Base-by-base conservation (phyloP, 64 coral and sea anemone genomes). In the Stylophora pistillata region DNA sequence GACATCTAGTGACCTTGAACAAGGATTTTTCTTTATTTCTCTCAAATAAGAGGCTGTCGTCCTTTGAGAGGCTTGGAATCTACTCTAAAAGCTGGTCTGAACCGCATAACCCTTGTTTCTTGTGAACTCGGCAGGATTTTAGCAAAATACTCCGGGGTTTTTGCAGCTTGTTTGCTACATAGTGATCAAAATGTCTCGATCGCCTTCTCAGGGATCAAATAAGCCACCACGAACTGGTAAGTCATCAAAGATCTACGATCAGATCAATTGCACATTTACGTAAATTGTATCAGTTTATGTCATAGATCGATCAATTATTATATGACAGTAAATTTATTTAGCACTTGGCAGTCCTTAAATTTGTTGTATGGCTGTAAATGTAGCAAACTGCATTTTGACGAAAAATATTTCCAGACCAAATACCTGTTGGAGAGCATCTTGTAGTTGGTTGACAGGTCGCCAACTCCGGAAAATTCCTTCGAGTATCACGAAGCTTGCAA, bases 201-300 rank as follows among this genome's bases (percentile, higher is more conserved):
- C 91, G 34, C 58, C 57, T 53, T 93, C 91, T 23, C 91, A 93
- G 30, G 86, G 77, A 57, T 93, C 91, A 57, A 93, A 82, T 62
- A 93, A 89, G 78, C 78, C 74, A 53, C 27, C 91, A 33, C 91
- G 57, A 15, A 89, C 77, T 14, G 86, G 91, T 93, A 84, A 83
- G 86, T 69, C 7, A 4, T 47, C 37, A 47, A 7, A 47, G 37
- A 47, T 47, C 7, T 47, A 47, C 7, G 1, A 47, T 47, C 7
- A 47, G 37, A 47, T 47, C 37, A 47, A 4, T 47, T 47, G 37
- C 7, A 47, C 37, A 47, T 0, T 47, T 47, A 47, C 37, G 37
- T 47, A 47, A 47, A 47, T 7, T 47, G 3, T 47, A 47, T 47
- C 37, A 47, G 37, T 47, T 7, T 47, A 47, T 47, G 7, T 47